These are phyloP conservation scores for Apodemia duryi DNA, from an alignment of 2,888 invertebrate species.

Conservation along the genomic window DNA sequence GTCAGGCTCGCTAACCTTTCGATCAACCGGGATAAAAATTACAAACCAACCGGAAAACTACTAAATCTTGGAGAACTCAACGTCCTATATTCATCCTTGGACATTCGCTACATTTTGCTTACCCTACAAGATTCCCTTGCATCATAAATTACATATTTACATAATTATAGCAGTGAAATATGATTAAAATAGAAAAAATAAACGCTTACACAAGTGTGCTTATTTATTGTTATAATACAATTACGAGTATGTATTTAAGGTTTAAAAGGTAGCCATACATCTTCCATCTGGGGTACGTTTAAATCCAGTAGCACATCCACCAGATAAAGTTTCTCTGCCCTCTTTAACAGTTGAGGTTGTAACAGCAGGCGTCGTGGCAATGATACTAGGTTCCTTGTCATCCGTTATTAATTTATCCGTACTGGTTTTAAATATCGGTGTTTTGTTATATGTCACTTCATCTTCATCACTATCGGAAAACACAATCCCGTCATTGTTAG, in stretches of 20 bases:
- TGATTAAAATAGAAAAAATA: not conserved
- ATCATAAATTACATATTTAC: too few species aligned
- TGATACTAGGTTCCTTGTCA: not conserved
- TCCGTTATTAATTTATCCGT: not conserved
- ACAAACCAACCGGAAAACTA: too few species aligned
- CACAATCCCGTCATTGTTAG: not conserved
- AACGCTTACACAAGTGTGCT: not conserved
- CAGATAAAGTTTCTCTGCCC: constrained; percentile 53
- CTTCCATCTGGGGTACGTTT: constrained; percentile 55
- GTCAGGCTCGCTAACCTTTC: too few species aligned
- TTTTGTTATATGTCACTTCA: not conserved
- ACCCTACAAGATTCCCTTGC: too few species aligned
- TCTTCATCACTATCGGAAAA: not conserved
- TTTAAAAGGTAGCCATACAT: constrained; percentile 48
- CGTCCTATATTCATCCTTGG: too few species aligned
- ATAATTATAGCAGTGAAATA: too few species aligned
- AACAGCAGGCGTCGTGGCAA: constrained; percentile 16
- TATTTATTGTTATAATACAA: not conserved
- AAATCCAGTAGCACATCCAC: constrained; percentile 50
- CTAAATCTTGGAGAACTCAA: too few species aligned
- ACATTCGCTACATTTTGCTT: too few species aligned
- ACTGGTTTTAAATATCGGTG: not conserved
- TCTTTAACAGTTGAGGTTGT: constrained; percentile 38
- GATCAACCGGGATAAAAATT: too few species aligned
- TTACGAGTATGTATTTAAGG: not conserved